These are phyloP conservation scores for Tachysurus fulvidraco DNA, from an alignment of 2,113 vertebrate genomes.

Conservation along the genomic window DNA sequence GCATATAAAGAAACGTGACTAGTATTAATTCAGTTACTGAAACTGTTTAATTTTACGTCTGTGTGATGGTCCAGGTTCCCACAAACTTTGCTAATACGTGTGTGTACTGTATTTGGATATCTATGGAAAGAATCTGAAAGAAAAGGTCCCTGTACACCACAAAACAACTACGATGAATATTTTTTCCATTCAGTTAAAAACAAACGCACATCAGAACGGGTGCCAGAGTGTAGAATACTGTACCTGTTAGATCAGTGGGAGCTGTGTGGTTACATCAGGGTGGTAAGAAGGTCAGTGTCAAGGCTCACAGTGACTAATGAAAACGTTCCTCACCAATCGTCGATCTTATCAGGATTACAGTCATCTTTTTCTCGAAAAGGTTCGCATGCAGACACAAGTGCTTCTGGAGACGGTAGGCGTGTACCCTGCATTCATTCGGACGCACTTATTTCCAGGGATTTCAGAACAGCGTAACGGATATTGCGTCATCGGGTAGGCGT, in stretches of 20 bases:
- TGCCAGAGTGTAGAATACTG: not conserved
- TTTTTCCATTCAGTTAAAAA: not conserved
- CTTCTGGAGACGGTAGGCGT: slow-evolving; percentile 31
- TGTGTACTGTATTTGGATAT: not conserved
- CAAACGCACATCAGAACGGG: not conserved
- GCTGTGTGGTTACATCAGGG: slow-evolving; percentile 36
- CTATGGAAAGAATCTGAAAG: not conserved
- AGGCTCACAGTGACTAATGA: slow-evolving; percentile 23
- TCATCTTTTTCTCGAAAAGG: slow-evolving; percentile 40
- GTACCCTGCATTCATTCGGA: no score
- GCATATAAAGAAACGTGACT: no score
- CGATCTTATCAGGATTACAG: slow-evolving; percentile 23
- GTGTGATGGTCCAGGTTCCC: not conserved
- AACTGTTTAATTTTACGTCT: not conserved
- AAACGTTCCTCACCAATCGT: slow-evolving; percentile 37
- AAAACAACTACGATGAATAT: not conserved
- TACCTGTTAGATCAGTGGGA: slow-evolving; percentile 23
- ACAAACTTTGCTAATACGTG: not conserved
- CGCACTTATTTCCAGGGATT: no score
- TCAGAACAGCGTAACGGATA: no score
- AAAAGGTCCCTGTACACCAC: not conserved
- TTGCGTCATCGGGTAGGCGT: no score
- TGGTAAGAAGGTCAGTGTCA: slow-evolving; percentile 8
- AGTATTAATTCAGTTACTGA: not conserved
- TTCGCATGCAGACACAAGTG: slow-evolving; percentile 36